These are phyloP conservation scores for Pachliopta kotzebuea DNA, from an alignment of 2,888 invertebrate genomes.

Conservation along the genomic window DNA sequence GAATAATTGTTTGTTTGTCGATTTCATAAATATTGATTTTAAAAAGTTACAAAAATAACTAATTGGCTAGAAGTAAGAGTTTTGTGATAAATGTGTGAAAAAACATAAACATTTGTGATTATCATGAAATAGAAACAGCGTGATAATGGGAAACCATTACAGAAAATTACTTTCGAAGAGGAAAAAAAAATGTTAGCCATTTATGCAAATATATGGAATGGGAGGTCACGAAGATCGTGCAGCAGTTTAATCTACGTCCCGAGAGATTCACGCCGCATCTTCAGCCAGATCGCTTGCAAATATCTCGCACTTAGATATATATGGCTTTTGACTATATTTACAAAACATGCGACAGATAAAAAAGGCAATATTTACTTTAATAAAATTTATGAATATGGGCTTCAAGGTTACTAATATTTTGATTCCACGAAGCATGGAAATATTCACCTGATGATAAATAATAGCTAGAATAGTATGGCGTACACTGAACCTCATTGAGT, in stretches of 20 bases:
- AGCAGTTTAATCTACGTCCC: constrained; percentile 5
- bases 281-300: constrained; percentile 3
- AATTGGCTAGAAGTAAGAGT: no score
- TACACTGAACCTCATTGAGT: no score
- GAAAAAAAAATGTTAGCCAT: constrained; percentile 15
- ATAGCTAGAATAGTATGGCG: no score
- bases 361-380: no score
- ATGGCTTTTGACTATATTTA: constrained; percentile 6
- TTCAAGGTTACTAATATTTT: no score
- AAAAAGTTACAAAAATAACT: no score
- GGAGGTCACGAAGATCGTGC: constrained; percentile 25
- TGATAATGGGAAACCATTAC: constrained; percentile 7
- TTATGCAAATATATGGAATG: constrained; percentile 19
- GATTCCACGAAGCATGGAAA: no score
- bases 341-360: neutral
- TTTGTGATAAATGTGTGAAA: neutral
- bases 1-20: no score
- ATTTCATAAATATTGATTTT: no score
- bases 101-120: neutral
- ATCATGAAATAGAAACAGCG: neutral
- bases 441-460: no score
- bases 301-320: neutral
- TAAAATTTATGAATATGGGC: no score
- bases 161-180: constrained; percentile 7
- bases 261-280: constrained; percentile 10